Evolutionary conservation across 2,113 vertebrate genomes (phyloP), one percentile per base, ranked within the genome.

Genomic region (Amazona guildingii): DNA sequence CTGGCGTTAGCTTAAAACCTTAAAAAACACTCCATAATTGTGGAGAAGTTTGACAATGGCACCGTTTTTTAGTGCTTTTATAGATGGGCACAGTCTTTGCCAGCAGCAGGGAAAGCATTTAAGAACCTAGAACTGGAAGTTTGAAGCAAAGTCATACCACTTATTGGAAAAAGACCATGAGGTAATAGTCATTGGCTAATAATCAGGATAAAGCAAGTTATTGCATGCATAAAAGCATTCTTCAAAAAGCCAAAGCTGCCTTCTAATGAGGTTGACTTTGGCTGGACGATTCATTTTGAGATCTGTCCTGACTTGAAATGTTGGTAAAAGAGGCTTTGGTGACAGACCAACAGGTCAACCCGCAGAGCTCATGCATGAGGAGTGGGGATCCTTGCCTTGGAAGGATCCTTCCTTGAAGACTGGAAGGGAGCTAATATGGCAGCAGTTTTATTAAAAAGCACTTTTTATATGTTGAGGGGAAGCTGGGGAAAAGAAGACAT

Each of bases 191-290:
- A 12, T 68, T 84, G 91, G 57, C 86, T 88, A n/a, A 75, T 91
- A 75, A 43, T 72, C 61, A 86, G 55, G 20, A 10, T 63, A 88
- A 77, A 93, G 13, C 90, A 90, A 54, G 79, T 94, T 80, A 74
- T 61, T 92, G 61, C 88, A 91, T 77, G 80, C 29, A 2, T 69
- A 74, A 84, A 6, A 87, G 7, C 44, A 88, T 88, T 75, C 49
- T 93, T 95, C 76, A 94, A 18, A 88, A 92, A 93, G 29, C 35
- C 88, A 93, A 75, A 88, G 20, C 49, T 86, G n/a, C 88, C 54
- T 96, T 92, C 54, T 83, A 8, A 68, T 43, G 74, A 87, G 48
- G 46, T 67, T 64, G 49, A 3, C 19, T 84, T 88, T 72, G 57
- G 57, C 76, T 79, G 67, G 20, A 52, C 2, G 3, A 46, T 75